Evolutionary conservation across 2,797 vertebrate species (phyloP).

Genomic region (Acanthopagrus latus): DNA sequence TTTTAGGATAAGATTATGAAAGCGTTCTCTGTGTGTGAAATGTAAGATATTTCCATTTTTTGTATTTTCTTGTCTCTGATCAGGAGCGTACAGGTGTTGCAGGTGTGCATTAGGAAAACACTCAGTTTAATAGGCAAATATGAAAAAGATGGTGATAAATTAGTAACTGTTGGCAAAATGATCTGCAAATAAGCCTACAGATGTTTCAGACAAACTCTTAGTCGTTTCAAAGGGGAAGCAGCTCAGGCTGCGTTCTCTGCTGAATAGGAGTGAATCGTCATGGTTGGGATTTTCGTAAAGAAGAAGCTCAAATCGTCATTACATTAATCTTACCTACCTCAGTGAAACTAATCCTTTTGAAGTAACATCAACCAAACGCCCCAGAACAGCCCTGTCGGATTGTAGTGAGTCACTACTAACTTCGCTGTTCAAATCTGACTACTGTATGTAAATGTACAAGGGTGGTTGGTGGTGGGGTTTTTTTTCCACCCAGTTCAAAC

Average conservation of each 20-base stretch:
- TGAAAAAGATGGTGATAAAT: not conserved
- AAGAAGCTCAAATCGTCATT: not conserved
- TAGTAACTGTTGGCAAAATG: no score
- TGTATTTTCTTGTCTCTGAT: no score
- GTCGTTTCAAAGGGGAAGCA: not conserved
- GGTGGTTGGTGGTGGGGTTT: not conserved
- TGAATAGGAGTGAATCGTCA: not conserved
- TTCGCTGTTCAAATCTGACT: no score
- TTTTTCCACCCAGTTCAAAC: not conserved
- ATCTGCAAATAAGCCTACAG: no score
- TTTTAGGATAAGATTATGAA: no score
- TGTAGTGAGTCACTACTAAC: no score
- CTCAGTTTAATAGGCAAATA: not conserved
- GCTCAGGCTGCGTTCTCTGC: not conserved
- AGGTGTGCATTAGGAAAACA: not conserved
- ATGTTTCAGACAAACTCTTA: not conserved
- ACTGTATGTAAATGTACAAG: no score
- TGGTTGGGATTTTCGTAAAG: not conserved
- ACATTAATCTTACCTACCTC: slow-evolving; percentile 10
- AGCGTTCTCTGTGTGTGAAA: no score
- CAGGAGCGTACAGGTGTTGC: not conserved
- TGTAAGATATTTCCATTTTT: no score
- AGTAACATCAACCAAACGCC: slow-evolving; percentile 1
- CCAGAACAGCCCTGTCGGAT: not conserved
- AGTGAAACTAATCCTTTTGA: not conserved